Evolutionary conservation across 2,113 vertebrate genomes (phyloP).

Genomic region (Formicarius rufipectus): DNA sequence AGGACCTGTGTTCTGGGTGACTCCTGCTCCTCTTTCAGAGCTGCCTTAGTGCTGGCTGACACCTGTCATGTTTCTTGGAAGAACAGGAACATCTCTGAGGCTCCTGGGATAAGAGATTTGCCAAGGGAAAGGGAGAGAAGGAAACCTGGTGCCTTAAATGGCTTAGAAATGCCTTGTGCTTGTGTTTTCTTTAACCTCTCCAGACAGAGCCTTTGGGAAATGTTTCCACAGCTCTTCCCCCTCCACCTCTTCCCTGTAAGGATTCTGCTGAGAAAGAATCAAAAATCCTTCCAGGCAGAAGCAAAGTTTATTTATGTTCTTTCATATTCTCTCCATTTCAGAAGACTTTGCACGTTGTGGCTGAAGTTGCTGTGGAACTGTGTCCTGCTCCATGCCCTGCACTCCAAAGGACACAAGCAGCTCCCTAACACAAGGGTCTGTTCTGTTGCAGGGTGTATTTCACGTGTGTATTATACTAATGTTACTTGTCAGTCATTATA

Average conservation of each 20-base stretch:
- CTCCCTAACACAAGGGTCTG: not conserved
- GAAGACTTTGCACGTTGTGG: not conserved
- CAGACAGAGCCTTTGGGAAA: accelerated
- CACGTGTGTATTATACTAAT: not conserved
- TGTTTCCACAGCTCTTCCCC: not conserved
- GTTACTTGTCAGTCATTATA: not conserved
- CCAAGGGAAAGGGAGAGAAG: not conserved
- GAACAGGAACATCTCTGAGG: not conserved
- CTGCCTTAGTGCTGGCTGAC: not conserved
- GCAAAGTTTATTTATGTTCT: not conserved
- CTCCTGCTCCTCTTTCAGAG: not conserved
- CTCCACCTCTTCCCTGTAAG: not conserved
- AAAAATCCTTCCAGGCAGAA: not conserved
- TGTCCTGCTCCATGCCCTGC: not conserved
- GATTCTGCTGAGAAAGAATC: not conserved
- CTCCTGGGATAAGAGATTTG: not conserved
- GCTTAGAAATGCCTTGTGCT: not conserved
- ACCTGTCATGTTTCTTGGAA: not conserved
- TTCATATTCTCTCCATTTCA: not conserved
- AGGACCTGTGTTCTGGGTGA: not conserved
- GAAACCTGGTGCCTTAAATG: not conserved
- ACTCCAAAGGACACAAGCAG: accelerated
- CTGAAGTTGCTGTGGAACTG: not conserved
- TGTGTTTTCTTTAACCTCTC: not conserved
- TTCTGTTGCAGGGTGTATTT: not conserved